Evolutionary conservation across 1,140 invertebrate genomes (phyloP).

Genomic region (Probaryconus sp.): DNA sequence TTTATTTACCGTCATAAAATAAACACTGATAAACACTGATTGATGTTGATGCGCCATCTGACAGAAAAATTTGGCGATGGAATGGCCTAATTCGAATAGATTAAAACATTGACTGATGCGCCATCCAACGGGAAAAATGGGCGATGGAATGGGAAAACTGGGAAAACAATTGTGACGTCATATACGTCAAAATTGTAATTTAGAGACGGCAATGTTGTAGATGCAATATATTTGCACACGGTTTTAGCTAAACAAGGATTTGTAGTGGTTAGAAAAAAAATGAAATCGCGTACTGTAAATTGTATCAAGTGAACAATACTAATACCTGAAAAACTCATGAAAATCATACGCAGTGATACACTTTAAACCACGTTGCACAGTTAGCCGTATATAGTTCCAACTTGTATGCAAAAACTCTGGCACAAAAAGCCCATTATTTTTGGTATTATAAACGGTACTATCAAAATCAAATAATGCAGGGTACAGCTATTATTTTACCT

Average conservation of each 20-base stretch:
- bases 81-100: too few species aligned
- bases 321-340: conserved; percentile 75
- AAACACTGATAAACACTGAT: too few species aligned
- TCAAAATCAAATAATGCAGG: conserved; percentile 84
- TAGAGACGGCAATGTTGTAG: conserved; percentile 90
- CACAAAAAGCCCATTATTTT: conserved; percentile 85
- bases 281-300: conserved; percentile 83
- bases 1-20: too few species aligned
- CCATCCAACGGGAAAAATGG: too few species aligned
- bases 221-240: conserved; percentile 88
- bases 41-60: too few species aligned
- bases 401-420: conserved; percentile 85
- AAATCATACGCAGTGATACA: conserved; percentile 80
- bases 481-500: conserved; percentile 79
- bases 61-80: too few species aligned
- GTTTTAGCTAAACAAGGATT: conserved; percentile 82
- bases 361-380: conserved; percentile 84
- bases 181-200: too few species aligned
- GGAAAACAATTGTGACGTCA: too few species aligned
- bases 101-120: too few species aligned
- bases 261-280: conserved; percentile 83
- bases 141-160: too few species aligned
- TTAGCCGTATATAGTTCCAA: conserved; percentile 88
- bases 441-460: conserved; percentile 90
- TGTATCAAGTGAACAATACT: conserved; percentile 73